Conservation (phyloP, 2,113 vertebrate genomes). For the Garra rufa region DNA sequence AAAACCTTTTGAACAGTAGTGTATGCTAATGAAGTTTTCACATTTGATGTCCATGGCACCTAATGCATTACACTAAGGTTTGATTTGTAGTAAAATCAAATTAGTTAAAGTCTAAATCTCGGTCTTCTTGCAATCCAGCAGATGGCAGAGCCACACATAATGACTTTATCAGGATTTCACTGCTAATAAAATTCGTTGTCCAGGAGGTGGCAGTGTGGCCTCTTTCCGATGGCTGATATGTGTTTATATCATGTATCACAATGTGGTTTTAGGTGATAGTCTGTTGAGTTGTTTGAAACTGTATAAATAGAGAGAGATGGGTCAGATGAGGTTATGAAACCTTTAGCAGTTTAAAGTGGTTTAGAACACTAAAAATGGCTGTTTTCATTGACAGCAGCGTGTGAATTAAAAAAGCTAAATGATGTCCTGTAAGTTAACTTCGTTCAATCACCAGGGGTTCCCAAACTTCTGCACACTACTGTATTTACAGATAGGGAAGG, state of each 20-base stretch:
- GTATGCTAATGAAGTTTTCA: not conserved
- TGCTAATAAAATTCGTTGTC: not conserved
- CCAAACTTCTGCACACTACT: not conserved
- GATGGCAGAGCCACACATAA: conserved; percentile 17
- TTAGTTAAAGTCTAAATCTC: not conserved
- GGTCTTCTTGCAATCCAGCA: not conserved
- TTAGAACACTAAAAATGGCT: not conserved
- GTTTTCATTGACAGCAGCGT: not conserved
- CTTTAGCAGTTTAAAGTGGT: not conserved
- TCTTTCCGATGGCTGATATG: not conserved
- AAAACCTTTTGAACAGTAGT: too few species aligned
- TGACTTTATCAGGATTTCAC: not conserved
- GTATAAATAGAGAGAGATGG: not conserved
- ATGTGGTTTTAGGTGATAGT: conserved; percentile 35
- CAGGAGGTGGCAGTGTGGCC: conserved; percentile 44
- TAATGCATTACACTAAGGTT: not conserved
- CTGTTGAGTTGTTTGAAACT: not conserved
- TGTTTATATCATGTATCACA: not conserved
- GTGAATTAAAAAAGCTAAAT: not conserved
- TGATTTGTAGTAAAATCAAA: too few species aligned
- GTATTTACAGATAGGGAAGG: not conserved
- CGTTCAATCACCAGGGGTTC: not conserved
- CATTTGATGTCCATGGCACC: not conserved
- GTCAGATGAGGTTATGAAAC: not conserved
- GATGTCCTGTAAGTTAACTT: not conserved